Conservation (phyloP, 2,888 invertebrate genomes). For the Gnatocerus cornutus region DNA sequence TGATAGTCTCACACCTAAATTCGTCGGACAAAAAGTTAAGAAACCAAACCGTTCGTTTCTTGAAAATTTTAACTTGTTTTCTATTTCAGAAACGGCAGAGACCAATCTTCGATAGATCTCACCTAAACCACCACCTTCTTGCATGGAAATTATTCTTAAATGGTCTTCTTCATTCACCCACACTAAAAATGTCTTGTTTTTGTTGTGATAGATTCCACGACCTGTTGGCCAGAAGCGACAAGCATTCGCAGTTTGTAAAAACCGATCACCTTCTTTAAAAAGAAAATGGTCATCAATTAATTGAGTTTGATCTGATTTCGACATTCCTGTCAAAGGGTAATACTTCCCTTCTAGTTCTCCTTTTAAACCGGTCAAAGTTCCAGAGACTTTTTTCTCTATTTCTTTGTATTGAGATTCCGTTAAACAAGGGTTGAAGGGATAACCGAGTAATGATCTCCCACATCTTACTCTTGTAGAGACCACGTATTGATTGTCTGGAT, state of each 20-base stretch:
- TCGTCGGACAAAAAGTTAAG: slow-evolving; percentile 83
- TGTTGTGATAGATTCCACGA: slow-evolving; percentile 97
- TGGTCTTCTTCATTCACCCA: slow-evolving; percentile 99
- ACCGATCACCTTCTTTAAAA: slow-evolving; percentile 95
- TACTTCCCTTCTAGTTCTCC: slow-evolving; percentile 93
- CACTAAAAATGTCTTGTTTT: slow-evolving; percentile 94
- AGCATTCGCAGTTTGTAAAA: slow-evolving; percentile 91
- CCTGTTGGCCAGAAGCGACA: slow-evolving; percentile 95
- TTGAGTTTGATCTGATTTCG: slow-evolving; percentile 93
- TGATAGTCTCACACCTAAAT: slow-evolving; percentile 69
- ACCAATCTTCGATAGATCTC: slow-evolving; percentile 77
- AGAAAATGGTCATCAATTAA: slow-evolving; percentile 97
- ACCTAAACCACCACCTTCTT: slow-evolving; percentile 93
- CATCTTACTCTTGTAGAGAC: slow-evolving; percentile 80
- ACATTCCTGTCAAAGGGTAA: slow-evolving; percentile 94
- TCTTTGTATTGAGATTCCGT: slow-evolving; percentile 77
- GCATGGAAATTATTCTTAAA: slow-evolving; percentile 97
- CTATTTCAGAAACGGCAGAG: slow-evolving; percentile 73
- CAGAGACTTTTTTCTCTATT: slow-evolving; percentile 74
- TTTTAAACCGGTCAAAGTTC: slow-evolving; percentile 62
- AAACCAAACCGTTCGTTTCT: slow-evolving; percentile 78
- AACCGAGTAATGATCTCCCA: slow-evolving; percentile 76
- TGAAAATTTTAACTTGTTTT: slow-evolving; percentile 73
- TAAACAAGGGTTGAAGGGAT: slow-evolving; percentile 81
- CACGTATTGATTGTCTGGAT: slow-evolving; percentile 72